Base-by-base conservation (phyloP, 2,888 invertebrate genomes). In the Drosophila pegasa region DNA sequence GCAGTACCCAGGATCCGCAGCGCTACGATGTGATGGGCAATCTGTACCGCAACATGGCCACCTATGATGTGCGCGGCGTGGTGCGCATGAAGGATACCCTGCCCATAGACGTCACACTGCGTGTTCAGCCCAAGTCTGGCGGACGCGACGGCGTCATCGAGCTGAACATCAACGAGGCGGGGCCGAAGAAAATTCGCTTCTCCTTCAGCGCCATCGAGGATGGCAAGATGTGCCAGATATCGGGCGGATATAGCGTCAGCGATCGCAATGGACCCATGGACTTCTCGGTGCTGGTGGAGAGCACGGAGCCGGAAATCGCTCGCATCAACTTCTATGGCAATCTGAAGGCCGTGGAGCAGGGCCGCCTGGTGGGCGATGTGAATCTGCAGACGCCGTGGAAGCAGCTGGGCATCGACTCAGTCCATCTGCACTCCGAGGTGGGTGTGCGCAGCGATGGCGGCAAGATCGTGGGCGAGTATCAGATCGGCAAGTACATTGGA, bases 181-280 rank as follows among this genome's bases (percentile, higher is more conserved):
- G 71, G 4, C 78, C 84, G 0, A 81, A 89, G 41, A 91, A 90
- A 9, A 81, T 89, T 9, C 84, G 88, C 18, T 91, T 91, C 72
- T 88, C 88, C 9, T 90, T 92, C 33, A 90, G 89, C 65, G 87
- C 91, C 22, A 87, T 91, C 56, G 92, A 93, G 84, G 91, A 92
- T 68, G 91, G 92, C 18, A 92, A 91, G 75, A 93, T 92, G 90
- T 92, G 92, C 56, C 92, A 92, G 79, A 85, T 92, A 31, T 90
- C 90, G 0, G 92, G 92, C 0, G 91, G 92, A 27, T 92, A 93
- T 66, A 90, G 90, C 20, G 71, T 91, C 5, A 86, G 88, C 35
- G 90, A 90, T 52, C 87, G 87, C 70, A 87, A 91, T 20, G 92
- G 93, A n/a, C 80, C 75, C 69, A 93, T 93, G 92, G 92, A 93